These are phyloP conservation scores for Venusia cambrica DNA, from an alignment of 2,888 invertebrate species.

Conservation along the genomic window DNA sequence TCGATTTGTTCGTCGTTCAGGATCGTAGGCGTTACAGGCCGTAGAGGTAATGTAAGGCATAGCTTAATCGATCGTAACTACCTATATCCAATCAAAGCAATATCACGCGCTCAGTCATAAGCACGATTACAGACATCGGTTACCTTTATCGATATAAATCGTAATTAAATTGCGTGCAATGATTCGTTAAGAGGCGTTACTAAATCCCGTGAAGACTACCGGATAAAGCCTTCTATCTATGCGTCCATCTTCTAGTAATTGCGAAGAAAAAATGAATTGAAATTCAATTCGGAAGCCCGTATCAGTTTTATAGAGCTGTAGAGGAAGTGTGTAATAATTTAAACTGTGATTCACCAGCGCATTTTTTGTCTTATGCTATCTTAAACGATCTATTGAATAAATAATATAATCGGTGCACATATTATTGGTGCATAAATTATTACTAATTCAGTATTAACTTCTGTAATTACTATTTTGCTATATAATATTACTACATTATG, in stretches of 20 bases:
- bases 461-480: conserved; percentile 2
- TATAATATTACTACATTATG: no score
- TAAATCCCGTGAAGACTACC: conserved; percentile 50
- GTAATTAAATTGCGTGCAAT: conserved; percentile 68
- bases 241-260: conserved; percentile 24
- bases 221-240: conserved; percentile 30
- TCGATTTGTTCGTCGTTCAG: no score
- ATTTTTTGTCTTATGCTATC: conserved; percentile 16
- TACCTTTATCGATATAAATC: conserved; percentile 50
- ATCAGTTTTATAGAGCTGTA: conserved; percentile 32
- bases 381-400: conserved; percentile 13
- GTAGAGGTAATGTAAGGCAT: conserved; percentile 7
- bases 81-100: conserved; percentile 26
- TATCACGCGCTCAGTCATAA: conserved; percentile 38
- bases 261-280: conserved; percentile 30
- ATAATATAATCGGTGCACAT: conserved; percentile 4
- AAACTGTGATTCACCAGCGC: conserved; percentile 24
- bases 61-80: conserved; percentile 12
- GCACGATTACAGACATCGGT: conserved; percentile 54
- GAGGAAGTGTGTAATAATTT: conserved; percentile 29
- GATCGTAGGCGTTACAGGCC: no score
- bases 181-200: conserved; percentile 63
- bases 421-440: background rate
- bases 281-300: conserved; percentile 34
- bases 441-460: background rate